A percentile compares a stretch with the other conserved stretches of the same genome.
Conservation (phyloP, 2,797 vertebrate species). For the Myripristis jacobus region DNA sequence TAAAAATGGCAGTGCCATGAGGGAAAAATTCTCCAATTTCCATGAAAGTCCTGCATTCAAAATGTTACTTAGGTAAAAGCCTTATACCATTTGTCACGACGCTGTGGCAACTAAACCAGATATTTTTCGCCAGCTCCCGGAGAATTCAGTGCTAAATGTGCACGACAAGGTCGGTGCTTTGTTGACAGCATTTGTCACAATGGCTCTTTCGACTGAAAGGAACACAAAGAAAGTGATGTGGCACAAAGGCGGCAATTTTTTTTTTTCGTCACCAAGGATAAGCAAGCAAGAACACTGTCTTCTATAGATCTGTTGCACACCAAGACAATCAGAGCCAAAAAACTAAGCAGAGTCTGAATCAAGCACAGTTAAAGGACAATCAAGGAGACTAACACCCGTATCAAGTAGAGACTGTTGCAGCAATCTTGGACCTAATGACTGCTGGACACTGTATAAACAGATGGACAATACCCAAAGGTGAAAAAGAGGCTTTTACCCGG, state of each 20-base stretch:
- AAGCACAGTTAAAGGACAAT: background rate
- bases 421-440: constrained; percentile 8
- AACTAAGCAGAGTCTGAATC: background rate
- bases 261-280: background rate
- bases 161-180: constrained; percentile 25
- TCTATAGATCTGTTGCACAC: background rate
- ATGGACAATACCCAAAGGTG: constrained; percentile 22
- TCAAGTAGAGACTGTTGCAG: background rate
- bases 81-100: background rate
- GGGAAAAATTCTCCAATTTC: too few species aligned
- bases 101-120: background rate
- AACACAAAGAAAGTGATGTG: background rate
- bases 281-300: background rate
- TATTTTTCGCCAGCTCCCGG: constrained; percentile 8
- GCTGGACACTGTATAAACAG: background rate
- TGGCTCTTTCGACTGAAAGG: background rate
- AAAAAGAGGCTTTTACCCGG: constrained; percentile 24
- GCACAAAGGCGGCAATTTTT: background rate
- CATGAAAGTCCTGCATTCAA: too few species aligned
- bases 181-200: constrained; percentile 30
- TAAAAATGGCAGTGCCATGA: too few species aligned
- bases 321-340: constrained; percentile 1
- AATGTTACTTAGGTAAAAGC: too few species aligned
- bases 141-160: constrained; percentile 18
- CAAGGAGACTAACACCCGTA: background rate